Evolutionary conservation across 2,113 vertebrate genomes (phyloP).

Genomic region (Siphamia tubifer): DNA sequence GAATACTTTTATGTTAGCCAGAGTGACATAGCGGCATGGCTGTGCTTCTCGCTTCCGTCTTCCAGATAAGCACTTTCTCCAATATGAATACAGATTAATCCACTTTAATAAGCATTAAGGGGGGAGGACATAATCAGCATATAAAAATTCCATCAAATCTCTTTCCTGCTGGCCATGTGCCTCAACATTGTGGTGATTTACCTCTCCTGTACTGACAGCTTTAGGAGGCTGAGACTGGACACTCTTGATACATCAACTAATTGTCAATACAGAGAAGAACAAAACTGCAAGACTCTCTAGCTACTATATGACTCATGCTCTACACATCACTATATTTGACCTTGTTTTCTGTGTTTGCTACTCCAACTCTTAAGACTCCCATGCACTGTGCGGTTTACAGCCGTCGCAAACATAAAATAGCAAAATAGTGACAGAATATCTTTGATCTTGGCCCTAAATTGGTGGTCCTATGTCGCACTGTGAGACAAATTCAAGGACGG

Average conservation of each 20-base stretch:
- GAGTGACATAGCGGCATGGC: conserved; percentile 60
- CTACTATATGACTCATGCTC: conserved; percentile 17
- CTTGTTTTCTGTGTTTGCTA: conserved; percentile 19
- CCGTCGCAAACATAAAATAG: too few species aligned
- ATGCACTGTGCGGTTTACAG: too few species aligned
- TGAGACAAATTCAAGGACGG: too few species aligned
- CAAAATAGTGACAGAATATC: too few species aligned
- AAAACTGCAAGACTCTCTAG: conserved; percentile 8
- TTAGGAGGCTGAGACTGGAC: conserved; percentile 64
- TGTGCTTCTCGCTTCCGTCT: conserved; percentile 70
- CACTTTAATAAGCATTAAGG: conserved; percentile 89
- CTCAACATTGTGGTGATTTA: conserved; percentile 76
- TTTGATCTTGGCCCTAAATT: too few species aligned
- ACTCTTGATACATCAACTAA: conserved; percentile 58
- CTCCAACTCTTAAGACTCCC: too few species aligned
- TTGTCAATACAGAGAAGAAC: conserved; percentile 50
- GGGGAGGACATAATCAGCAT: conserved; percentile 82
- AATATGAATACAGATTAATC: conserved; percentile 90
- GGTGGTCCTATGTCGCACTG: too few species aligned
- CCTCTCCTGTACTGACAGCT: conserved; percentile 64
- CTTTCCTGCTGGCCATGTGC: conserved; percentile 73
- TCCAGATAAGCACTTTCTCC: conserved; percentile 86
- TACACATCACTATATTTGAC: conserved; percentile 26
- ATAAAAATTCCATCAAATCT: conserved; percentile 88
- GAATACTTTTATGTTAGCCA: conserved; percentile 84